Conservation (phyloP, 92 coral and sea anemone genomes). For the Desmophyllum pertusum region DNA sequence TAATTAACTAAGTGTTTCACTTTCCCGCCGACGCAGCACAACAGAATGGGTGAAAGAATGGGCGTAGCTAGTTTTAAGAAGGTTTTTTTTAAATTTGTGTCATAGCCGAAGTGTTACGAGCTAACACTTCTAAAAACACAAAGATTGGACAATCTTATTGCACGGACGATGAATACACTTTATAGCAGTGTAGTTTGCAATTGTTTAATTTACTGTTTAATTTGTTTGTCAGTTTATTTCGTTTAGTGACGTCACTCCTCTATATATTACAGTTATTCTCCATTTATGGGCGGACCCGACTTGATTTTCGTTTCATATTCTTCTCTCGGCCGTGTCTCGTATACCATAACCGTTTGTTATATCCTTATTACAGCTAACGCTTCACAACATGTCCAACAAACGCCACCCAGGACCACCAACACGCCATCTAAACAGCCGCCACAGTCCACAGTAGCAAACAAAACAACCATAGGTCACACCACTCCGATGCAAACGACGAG, state of each 20-base stretch:
- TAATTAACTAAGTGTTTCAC: too few relatives aligned
- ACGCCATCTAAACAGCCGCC: constrained; percentile 26
- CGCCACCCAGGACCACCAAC: constrained; percentile 26
- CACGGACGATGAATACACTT: background rate
- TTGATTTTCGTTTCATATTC: background rate
- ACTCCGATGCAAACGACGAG: constrained; percentile 24
- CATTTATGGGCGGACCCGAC: too few relatives aligned
- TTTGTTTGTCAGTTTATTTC: background rate
- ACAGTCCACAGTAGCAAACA: constrained; percentile 43
- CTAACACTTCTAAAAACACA: background rate
- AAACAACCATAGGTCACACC: constrained; percentile 33
- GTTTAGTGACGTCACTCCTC: background rate
- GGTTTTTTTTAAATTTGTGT: background rate
- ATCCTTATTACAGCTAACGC: constrained; percentile 15
- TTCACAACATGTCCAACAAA: constrained; percentile 31
- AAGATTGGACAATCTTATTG: too few relatives aligned
- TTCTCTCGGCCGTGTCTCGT: background rate
- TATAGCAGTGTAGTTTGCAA: background rate
- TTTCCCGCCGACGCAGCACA: too few relatives aligned
- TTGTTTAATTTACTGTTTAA: background rate
- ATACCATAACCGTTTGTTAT: background rate
- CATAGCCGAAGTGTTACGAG: background rate
- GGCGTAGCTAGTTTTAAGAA: too few relatives aligned
- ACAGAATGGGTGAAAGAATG: too few relatives aligned
- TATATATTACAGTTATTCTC: background rate